Percentiles rank a stretch among this genome's conserved stretches.
Conservation (phyloP, 30 jellyfish, hydroid and myxozoan genomes). For the Mastigias papua region DNA sequence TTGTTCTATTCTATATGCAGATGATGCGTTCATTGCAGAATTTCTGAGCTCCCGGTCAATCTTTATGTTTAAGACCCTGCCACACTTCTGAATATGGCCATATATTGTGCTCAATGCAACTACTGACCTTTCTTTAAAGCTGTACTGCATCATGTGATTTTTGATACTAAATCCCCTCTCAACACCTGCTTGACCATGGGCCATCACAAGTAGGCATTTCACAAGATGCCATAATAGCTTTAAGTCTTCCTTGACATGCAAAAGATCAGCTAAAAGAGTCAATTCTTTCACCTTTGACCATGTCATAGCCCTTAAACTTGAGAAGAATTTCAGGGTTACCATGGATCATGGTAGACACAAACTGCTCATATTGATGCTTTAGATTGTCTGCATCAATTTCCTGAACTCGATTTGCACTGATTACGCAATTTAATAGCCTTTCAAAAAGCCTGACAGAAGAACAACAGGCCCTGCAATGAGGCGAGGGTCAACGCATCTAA, state of each 20-base stretch:
- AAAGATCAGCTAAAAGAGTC: not conserved
- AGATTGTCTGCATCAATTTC: not conserved
- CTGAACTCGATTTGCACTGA: not conserved
- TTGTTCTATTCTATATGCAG: not conserved
- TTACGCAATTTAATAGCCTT: not conserved
- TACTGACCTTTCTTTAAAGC: not conserved
- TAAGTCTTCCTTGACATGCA: not conserved
- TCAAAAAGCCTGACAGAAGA: not conserved
- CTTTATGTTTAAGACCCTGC: not conserved
- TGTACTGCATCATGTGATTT: not conserved
- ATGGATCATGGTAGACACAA: not conserved
- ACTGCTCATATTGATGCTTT: not conserved
- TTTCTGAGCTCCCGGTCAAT: not conserved
- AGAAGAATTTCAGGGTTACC: not conserved
- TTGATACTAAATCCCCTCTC: not conserved
- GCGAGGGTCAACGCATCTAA: not conserved
- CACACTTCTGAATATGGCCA: not conserved
- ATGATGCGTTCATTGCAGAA: not conserved
- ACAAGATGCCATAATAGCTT: not conserved
- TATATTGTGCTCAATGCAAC: not conserved
- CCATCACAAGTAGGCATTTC: not conserved
- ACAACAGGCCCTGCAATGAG: not conserved
- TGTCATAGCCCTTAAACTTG: not conserved
- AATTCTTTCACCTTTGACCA: not conserved
- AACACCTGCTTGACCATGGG: not conserved